phyloP scores from a whole-genome alignment of 2,113 vertebrate genomes.

The Cettia cetti region DNA sequence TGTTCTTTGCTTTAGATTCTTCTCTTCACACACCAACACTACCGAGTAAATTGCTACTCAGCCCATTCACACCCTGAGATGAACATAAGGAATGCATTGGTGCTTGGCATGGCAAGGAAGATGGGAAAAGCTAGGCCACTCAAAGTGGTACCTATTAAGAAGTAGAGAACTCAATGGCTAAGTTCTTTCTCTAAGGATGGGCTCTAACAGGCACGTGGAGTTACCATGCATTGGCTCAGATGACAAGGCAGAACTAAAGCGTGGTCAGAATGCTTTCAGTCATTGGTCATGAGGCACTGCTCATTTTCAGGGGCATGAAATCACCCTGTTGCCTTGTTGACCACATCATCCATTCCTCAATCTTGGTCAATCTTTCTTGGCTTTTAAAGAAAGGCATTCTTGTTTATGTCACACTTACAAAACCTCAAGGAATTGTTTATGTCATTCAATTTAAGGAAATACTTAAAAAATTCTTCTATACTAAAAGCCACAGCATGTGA shows the following conservation, averaged over 20 bases:
- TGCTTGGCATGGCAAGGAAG: not conserved
- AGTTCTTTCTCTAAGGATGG: not conserved
- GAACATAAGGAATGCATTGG: not conserved
- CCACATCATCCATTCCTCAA: not conserved
- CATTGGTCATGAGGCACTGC: not conserved
- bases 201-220: not conserved
- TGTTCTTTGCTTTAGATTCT: not conserved
- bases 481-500: not conserved
- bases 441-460: not conserved
- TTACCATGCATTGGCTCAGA: accelerated
- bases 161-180: not conserved
- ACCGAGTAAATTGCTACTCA: not conserved
- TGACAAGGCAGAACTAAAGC: not conserved
- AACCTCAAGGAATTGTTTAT: not conserved
- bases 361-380: not conserved
- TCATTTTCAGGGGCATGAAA: not conserved
- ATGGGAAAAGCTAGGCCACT: not conserved
- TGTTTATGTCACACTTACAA: not conserved
- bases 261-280: not conserved
- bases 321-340: not conserved
- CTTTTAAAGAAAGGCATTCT: not conserved
- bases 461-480: not conserved
- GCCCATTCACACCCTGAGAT: not conserved
- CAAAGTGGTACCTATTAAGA: not conserved
- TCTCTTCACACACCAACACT: not conserved